Base-by-base conservation (phyloP, 2,113 vertebrate species). In the Sigmodon hispidus region DNA sequence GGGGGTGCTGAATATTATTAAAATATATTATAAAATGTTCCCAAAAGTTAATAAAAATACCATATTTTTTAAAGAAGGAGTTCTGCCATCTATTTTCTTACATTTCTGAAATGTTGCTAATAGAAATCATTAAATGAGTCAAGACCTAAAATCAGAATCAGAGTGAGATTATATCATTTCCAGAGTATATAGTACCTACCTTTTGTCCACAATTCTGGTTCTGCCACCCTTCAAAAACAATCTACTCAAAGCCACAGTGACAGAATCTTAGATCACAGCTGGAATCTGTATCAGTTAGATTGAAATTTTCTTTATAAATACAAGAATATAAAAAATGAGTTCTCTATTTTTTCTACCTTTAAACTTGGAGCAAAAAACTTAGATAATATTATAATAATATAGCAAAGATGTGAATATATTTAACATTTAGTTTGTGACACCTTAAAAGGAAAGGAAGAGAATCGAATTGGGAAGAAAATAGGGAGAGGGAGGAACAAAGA, bases 331-430 rank as follows among this genome's bases (percentile, higher is more conserved):
- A 92, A 90, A 90, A 96, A 65, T 36, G 10, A 95, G 75, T 67
- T 80, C 22, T 79, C 59, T 29, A n/a, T 52, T 87, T 95, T 45
- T 69, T 95, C 86, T 94, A 52, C 84, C 72, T 83, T 96, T 52
- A 93, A 84, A 55, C 45, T 84, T 55, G 93, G 75, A 84, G 87
- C 55, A 59, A 26, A 93, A 94, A 88, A 65, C 8, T 59, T 70
- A 94, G 85, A 77, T 77, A 70, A 26, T 29, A 73, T 45, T 61
- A 21, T 7, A 86, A 96, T 81, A 73, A 87, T 19, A 91, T 15
- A 70, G 15, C 36, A 72, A 80, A 29, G 4, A 31, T 29, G 24
- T 17, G 88, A 94, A 70, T 69, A 50, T 67, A 72, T 69, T 93
- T 89, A 50, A 77, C 90, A 87, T 94, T 81, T 63, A 83, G 92